Base-by-base conservation (phyloP, 2,797 vertebrate species). In the Enteromius viviparus region DNA sequence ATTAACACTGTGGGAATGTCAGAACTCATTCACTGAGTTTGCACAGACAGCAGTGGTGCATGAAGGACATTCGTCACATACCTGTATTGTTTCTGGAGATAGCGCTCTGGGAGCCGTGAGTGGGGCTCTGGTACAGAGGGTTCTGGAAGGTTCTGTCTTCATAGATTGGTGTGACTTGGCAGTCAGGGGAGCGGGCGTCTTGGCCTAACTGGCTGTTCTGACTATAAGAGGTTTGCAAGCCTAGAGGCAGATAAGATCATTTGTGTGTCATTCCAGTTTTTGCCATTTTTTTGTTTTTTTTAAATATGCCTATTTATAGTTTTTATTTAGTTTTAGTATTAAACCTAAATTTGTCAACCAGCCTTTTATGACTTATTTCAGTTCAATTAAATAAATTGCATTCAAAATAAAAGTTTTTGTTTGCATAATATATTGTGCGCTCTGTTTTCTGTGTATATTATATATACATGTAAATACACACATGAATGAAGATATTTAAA, bases 91-190 rank as follows among this genome's bases (percentile, higher is more conserved):
- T 93, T 85, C 95, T 96, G 89, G 96, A 98, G 85, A 97, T 76
- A 0, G 95, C 94, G 51, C 91, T 95, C 79, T 96, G 91, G 0
- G 95, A 92, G 53, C 96, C 96, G 0, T 96, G 96, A 65, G 93
- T 95, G 10, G 97, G 96, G 86, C 97, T 98, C 82, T 97, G 96
- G 92, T 96, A 99, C 51, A 98, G 91, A 0, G 97, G 98, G 88
- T 97, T 98, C 91, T 98, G 97, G 90, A 97, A 98, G 15, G 97
- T 94, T 87, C 95, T 95, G 80, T 97, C 98, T 68, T 99, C 97
- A 0, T 98, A 99, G 78, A 98, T 96, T 0, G 98, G 96, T 7
- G 96, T 97, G 92, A 98, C 97, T 89, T 97, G 97, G 90, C 97
- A 87, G 86, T 98, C 97, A 0, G 98, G 97, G 86, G 98, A 98